Conservation (phyloP, 2,113 vertebrate genomes). For the Protobothrops flavoviridis region DNA sequence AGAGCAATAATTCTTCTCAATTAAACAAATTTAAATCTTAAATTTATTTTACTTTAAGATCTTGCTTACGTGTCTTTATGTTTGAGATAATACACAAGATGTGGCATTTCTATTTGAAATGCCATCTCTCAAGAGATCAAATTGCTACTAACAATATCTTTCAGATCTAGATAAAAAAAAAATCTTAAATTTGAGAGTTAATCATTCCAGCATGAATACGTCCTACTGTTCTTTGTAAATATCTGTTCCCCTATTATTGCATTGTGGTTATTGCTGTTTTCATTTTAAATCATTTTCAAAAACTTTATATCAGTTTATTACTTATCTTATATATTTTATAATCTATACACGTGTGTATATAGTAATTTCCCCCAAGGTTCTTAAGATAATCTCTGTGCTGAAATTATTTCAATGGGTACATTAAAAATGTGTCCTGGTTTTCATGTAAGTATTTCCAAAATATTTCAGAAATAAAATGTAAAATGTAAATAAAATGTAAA, state of each 20-base stretch:
- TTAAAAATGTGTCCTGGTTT: background rate
- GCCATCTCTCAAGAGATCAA: background rate
- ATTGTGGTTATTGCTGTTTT: background rate
- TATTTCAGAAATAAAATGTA: background rate
- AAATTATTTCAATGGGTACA: background rate
- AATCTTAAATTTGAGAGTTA: background rate
- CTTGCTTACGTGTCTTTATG: background rate
- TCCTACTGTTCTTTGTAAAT: background rate
- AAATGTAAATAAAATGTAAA: background rate
- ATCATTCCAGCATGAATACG: background rate
- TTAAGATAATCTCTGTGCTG: background rate
- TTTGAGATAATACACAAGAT: background rate
- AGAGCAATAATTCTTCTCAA: background rate
- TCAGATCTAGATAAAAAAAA: background rate
- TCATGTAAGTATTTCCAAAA: background rate
- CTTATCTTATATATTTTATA: background rate
- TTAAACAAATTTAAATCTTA: background rate
- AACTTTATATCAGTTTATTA: background rate
- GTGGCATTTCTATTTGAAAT: background rate
- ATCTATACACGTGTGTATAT: background rate
- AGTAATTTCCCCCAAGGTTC: background rate
- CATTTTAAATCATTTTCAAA: background rate
- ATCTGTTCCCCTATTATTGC: background rate
- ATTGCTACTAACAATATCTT: background rate
- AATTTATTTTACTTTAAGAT: background rate